Base-by-base conservation (phyloP, 1,140 invertebrate genomes). In the Callitettix versicolor region DNA sequence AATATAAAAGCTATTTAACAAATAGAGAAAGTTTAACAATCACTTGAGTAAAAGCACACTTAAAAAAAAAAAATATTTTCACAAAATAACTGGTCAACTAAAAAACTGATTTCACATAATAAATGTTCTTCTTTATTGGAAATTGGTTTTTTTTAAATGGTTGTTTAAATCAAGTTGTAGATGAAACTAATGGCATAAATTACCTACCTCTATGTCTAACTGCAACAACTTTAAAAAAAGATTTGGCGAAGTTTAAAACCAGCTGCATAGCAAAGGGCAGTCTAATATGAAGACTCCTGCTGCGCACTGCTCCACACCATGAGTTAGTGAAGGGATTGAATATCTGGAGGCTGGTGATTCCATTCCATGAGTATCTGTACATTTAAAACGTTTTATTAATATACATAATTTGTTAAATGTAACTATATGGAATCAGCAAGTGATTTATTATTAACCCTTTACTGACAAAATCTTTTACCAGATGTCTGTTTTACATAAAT, bases 301-400 rank as follows among this genome's bases (percentile, higher is more conserved):
- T 71, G 40, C 76, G 69, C 49, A 77, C 75, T 43, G 76, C 77
- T 38, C 72, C 73, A 56, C 78, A 75, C 71, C 79, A 79, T 26
- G 74, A 63, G 62, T 79, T 76, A 5, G 68, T 66, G 24, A 79
- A 65, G 0, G 78, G 78, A 67, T 79, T 79, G 53, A 78, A 80
- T 60, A 69, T 74, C 58, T 74, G 74, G 47, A 76, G 71, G 17
- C 66, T 68, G 58, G 78, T 74, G 14, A 73, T 71, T 4, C 75
- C 74, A 62, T 79, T 77, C 58, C 78, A 72, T 6, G 76, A 76
- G 62, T 78, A 77, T 20, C 75, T 76, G 26, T 30, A 30, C 26
- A 30, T 30, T 30, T 30, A 30, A 30, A 3, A n/a, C n/a, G n/a
- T n/a, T n/a, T n/a, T n/a, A n/a, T 17, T 46, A 44, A 53, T 54